Percentiles rank a stretch among this genome's conserved stretches.
phyloP scores from a whole-genome alignment of 2,888 invertebrate species.

The Plebejus anna region DNA sequence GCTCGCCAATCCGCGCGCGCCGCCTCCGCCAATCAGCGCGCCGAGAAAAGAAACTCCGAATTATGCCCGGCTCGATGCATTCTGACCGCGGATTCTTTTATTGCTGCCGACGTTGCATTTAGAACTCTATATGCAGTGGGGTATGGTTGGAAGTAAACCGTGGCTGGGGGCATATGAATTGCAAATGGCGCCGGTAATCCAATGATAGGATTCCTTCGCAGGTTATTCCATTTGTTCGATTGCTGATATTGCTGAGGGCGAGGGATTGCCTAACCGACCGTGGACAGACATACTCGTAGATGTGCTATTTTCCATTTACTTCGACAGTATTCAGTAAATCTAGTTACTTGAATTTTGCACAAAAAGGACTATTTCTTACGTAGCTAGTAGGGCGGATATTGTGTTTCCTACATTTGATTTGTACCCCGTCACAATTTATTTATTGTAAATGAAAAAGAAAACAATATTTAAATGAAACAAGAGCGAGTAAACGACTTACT shows the following conservation, averaged over 20 bases:
- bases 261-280: constrained; percentile 1
- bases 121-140: constrained; percentile 43
- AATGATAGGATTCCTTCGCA: constrained; percentile 45
- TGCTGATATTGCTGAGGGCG: constrained; percentile 24
- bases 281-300: constrained; percentile 3
- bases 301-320: constrained; percentile 2
- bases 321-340: neutral
- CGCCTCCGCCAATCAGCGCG: constrained; percentile 63
- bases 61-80: constrained; percentile 63
- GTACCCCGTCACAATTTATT: no score
- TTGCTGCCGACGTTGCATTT: constrained; percentile 42
- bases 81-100: constrained; percentile 59
- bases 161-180: constrained; percentile 64
- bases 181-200: constrained; percentile 73
- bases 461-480: no score
- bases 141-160: constrained; percentile 40
- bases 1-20: constrained; percentile 59
- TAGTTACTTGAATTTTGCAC: neutral
- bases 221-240: constrained; percentile 39
- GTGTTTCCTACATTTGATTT: no score
- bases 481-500: no score
- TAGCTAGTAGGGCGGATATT: neutral
- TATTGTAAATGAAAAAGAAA: no score
- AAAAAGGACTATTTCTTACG: neutral
- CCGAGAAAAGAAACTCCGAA: constrained; percentile 67